A percentile compares a stretch with the other conserved stretches of the same genome.
Evolutionary conservation across 2,888 invertebrate species (phyloP).

Genomic region (Caenorhabditis sulstoni): DNA sequence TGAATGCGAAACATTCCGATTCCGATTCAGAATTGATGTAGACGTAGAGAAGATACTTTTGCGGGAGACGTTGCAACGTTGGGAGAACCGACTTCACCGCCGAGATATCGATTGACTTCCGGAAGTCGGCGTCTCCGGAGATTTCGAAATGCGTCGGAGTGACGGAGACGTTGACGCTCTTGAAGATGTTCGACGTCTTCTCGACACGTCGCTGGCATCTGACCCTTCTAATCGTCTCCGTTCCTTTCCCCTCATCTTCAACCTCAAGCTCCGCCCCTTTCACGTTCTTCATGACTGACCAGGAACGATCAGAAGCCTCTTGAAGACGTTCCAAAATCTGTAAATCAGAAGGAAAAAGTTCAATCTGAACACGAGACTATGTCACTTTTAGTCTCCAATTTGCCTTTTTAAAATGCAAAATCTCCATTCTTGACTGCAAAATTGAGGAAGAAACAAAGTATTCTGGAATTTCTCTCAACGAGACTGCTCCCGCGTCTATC

Average conservation of each 20-base stretch:
- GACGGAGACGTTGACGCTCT: slow-evolving; percentile 33
- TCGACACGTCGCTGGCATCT: slow-evolving; percentile 25
- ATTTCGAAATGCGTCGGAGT: slow-evolving; percentile 14
- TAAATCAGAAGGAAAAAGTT: slow-evolving; percentile 3
- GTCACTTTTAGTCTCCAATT: slow-evolving; percentile 56
- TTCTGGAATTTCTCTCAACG: slow-evolving; percentile 36
- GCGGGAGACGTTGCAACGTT: slow-evolving; percentile 44
- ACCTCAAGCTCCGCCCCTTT: slow-evolving; percentile 15
- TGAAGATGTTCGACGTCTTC: slow-evolving; percentile 10
- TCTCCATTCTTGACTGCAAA: slow-evolving; percentile 36
- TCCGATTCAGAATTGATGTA: slow-evolving; percentile 29
- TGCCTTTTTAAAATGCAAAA: slow-evolving; percentile 47
- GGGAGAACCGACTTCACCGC: slow-evolving; percentile 24
- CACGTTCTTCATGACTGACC: slow-evolving; percentile 45
- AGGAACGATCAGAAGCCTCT: slow-evolving; percentile 39
- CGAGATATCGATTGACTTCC: slow-evolving; percentile 24
- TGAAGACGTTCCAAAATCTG: slow-evolving; percentile 57
- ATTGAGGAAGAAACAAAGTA: slow-evolving; percentile 24
- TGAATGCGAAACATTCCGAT: slow-evolving; percentile 40
- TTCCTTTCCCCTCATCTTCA: slow-evolving; percentile 11
- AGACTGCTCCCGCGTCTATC: slow-evolving; percentile 39
- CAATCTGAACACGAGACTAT: neutral
- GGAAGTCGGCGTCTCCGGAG: neutral
- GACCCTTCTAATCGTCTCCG: slow-evolving; percentile 5
- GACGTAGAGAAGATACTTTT: slow-evolving; percentile 45